Conservation (phyloP, 1,140 invertebrate genomes). For the Meloidogyne exigua region DNA sequence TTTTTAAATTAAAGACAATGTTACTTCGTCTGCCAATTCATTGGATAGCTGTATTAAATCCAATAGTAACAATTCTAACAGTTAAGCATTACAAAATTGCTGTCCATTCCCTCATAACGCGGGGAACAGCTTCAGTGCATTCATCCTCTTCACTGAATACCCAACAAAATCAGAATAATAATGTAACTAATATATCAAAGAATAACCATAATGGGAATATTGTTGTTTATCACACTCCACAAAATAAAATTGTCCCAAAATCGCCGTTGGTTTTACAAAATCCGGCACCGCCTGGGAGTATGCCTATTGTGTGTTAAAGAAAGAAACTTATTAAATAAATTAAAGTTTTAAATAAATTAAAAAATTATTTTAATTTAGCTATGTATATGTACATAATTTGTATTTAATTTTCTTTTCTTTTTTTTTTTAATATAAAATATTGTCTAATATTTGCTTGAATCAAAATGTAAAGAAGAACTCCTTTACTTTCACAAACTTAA, state of each 20-base stretch:
- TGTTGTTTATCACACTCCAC: neutral
- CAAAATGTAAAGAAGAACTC: too few relatives aligned
- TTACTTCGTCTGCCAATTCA: slow-evolving; percentile 2
- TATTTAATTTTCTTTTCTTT: too few relatives aligned
- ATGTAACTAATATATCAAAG: neutral
- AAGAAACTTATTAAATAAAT: too few relatives aligned
- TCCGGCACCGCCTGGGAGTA: neutral
- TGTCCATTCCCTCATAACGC: neutral
- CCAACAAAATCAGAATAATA: neutral
- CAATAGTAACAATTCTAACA: slow-evolving; percentile 6
- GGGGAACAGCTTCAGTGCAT: neutral
- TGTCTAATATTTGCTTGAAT: too few relatives aligned
- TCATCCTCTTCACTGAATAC: neutral
- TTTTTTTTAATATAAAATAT: too few relatives aligned
- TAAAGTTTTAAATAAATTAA: too few relatives aligned
- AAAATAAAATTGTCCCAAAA: neutral
- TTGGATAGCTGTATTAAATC: slow-evolving; percentile 11
- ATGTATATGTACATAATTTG: too few relatives aligned
- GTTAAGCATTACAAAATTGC: neutral
- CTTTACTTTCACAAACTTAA: too few relatives aligned
- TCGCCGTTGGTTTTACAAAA: neutral
- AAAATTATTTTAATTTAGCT: too few relatives aligned
- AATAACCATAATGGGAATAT: neutral
- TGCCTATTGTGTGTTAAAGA: neutral
- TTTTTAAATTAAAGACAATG: slow-evolving; percentile 8